These are phyloP conservation scores for Athene cunicularia DNA, from an alignment of 2,113 vertebrate genomes.

Conservation along the genomic window DNA sequence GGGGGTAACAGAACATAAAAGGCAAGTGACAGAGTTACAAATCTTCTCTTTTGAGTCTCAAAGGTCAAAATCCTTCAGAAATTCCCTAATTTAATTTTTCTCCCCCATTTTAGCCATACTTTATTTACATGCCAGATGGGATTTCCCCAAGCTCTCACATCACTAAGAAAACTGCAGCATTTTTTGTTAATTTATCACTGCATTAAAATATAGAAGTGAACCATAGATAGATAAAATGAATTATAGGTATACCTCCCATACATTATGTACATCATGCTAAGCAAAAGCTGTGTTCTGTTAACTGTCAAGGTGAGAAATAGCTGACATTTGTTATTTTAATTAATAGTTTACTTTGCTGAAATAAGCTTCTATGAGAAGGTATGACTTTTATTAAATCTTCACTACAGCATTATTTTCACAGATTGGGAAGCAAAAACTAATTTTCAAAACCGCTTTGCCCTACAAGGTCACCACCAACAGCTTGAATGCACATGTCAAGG, in stretches of 20 bases:
- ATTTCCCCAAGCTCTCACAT: constrained; percentile 71
- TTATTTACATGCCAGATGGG: constrained; percentile 58
- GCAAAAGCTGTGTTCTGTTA: constrained; percentile 78
- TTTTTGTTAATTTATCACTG: constrained; percentile 76
- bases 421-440: constrained; percentile 78
- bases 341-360: constrained; percentile 86
- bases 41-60: constrained; percentile 22
- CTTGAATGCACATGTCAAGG: constrained; percentile 79
- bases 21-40: background rate
- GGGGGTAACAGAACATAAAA: background rate
- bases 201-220: constrained; percentile 71
- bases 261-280: constrained; percentile 73
- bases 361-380: constrained; percentile 75
- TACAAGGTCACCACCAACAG: constrained; percentile 80
- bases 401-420: constrained; percentile 79
- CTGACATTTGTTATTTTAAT: constrained; percentile 88
- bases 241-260: constrained; percentile 69
- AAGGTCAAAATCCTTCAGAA: constrained; percentile 55
- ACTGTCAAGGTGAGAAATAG: constrained; percentile 80
- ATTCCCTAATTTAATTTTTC: constrained; percentile 47
- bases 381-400: constrained; percentile 79
- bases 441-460: constrained; percentile 79
- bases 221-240: constrained; percentile 66
- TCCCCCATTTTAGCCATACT: constrained; percentile 33
- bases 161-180: constrained; percentile 71